Conservation (phyloP, 2,797 vertebrate species). For the Hipposideros larvatus region DNA sequence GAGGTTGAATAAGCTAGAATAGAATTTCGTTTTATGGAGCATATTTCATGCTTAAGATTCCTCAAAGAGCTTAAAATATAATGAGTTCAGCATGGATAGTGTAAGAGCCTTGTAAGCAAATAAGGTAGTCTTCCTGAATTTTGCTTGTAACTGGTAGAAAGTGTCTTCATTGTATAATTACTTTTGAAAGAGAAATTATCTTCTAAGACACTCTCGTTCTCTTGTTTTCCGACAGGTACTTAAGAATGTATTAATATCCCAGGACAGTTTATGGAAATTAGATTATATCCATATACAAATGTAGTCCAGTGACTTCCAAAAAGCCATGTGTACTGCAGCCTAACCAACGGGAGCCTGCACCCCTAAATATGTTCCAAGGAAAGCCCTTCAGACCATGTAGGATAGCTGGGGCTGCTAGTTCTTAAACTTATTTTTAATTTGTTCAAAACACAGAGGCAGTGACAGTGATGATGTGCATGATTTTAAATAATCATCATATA, state of each 20-base stretch:
- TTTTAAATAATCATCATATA: neutral
- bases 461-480: neutral
- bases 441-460: neutral
- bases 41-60: neutral
- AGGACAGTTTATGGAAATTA: neutral
- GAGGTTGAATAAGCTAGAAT: constrained; percentile 3
- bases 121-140: neutral
- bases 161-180: neutral
- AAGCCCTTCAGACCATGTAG: neutral
- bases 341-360: neutral
- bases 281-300: neutral
- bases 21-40: neutral
- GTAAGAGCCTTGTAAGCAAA: rapidly evolving
- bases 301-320: neutral
- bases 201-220: neutral
- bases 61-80: neutral
- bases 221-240: neutral
- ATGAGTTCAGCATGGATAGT: neutral
- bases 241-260: neutral
- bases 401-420: neutral
- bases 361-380: neutral
- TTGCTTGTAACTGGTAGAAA: neutral
- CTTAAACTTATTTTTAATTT: neutral
- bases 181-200: neutral
- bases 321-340: neutral